A percentile compares a stretch with the other conserved stretches of the same genome.
Evolutionary conservation across 2,888 invertebrate species (phyloP).

Genomic region (Eilema sororculum): DNA sequence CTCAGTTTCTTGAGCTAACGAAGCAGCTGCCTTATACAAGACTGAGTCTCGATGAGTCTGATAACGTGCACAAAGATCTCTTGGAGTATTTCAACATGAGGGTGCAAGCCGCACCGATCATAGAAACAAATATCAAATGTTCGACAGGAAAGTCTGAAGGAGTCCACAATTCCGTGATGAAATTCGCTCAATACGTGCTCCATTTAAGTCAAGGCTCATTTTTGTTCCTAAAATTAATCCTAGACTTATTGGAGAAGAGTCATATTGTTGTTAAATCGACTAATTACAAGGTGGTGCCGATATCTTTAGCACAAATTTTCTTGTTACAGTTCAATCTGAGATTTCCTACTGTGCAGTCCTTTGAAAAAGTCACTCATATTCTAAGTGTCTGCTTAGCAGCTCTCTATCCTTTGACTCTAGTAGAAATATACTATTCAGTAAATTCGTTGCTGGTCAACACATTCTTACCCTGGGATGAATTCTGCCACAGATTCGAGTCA

Average conservation of each 20-base stretch:
- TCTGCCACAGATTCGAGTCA: conserved; percentile 94
- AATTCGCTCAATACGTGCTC: conserved; percentile 95
- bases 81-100: conserved; percentile 95
- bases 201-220: conserved; percentile 95
- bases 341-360: conserved; percentile 96
- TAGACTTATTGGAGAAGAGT: conserved; percentile 97
- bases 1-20: conserved; percentile 93
- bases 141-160: conserved; percentile 89
- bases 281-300: conserved; percentile 96
- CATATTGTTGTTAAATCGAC: conserved; percentile 97
- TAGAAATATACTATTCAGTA: conserved; percentile 97
- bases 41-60: conserved; percentile 92
- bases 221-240: conserved; percentile 95
- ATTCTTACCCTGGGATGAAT: conserved; percentile 96
- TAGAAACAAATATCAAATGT: conserved; percentile 93
- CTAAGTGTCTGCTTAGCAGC: conserved; percentile 96
- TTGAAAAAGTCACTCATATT: conserved; percentile 95
- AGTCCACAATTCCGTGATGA: conserved; percentile 89
- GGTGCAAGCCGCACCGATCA: conserved; percentile 92
- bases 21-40: conserved; percentile 94
- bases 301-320: conserved; percentile 95
- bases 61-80: conserved; percentile 94
- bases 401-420: conserved; percentile 94
- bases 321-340: conserved; percentile 96
- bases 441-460: conserved; percentile 94